phyloP scores from a whole-genome alignment of 2,113 vertebrate species.

The Turdus rufiventris region DNA sequence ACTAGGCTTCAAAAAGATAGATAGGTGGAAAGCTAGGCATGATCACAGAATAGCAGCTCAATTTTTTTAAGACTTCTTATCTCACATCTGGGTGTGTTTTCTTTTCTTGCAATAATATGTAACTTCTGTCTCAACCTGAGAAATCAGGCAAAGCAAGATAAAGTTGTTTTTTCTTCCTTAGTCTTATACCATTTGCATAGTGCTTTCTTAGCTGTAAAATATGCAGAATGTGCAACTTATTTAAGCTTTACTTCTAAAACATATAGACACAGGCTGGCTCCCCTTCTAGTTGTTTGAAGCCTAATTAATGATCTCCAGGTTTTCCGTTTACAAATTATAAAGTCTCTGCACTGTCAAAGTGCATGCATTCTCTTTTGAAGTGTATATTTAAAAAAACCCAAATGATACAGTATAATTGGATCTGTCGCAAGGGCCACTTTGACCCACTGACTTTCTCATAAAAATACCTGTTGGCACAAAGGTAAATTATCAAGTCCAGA shows the following conservation, averaged over 20 bases:
- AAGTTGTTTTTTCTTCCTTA: background rate
- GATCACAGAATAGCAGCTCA: background rate
- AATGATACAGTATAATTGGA: background rate
- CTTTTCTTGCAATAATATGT: background rate
- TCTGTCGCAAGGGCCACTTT: background rate
- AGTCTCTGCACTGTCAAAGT: background rate
- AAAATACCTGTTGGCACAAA: background rate
- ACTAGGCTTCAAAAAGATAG: background rate
- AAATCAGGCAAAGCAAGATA: background rate
- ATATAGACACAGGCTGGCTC: background rate
- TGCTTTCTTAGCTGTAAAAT: background rate
- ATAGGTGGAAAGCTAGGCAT: background rate
- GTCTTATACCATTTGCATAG: background rate
- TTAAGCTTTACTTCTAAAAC: slow-evolving; percentile 28
- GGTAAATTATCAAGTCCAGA: background rate
- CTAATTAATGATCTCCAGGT: slow-evolving; percentile 18
- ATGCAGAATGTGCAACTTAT: background rate
- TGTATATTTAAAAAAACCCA: background rate
- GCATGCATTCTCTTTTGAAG: background rate
- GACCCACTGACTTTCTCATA: background rate
- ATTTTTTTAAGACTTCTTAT: background rate
- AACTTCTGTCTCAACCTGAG: background rate
- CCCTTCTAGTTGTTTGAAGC: background rate
- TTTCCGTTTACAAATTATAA: slow-evolving; percentile 13
- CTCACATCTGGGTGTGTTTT: background rate